phyloP scores from a whole-genome alignment of 2,113 vertebrate genomes.

The Asarcornis scutulata region DNA sequence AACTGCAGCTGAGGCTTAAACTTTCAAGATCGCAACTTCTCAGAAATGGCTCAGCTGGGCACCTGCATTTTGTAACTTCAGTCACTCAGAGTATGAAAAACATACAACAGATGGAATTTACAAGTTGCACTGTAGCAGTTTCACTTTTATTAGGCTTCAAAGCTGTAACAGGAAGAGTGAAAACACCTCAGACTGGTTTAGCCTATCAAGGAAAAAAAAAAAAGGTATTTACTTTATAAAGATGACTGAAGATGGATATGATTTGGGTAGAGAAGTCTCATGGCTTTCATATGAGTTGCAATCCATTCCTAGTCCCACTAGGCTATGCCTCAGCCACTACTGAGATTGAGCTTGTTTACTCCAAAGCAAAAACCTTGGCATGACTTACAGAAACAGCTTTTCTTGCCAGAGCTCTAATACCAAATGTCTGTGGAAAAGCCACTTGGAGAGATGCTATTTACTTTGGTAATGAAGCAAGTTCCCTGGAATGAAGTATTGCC shows the following conservation, averaged over 20 bases:
- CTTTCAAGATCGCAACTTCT: not conserved
- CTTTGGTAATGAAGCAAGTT: conserved; percentile 38
- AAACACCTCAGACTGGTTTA: not conserved
- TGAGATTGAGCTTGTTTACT: conserved; percentile 47
- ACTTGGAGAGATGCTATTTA: conserved; percentile 25
- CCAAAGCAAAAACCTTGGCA: conserved; percentile 55
- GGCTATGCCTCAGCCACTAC: not conserved
- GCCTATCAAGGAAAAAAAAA: not conserved
- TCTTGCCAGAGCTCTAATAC: conserved; percentile 25
- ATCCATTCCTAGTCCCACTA: not conserved
- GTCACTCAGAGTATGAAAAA: not conserved
- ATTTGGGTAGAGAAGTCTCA: not conserved
- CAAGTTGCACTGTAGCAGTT: not conserved
- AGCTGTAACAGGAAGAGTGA: not conserved
- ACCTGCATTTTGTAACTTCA: not conserved
- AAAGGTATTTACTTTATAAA: not conserved
- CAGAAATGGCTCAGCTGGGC: not conserved
- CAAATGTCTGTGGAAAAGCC: conserved; percentile 32
- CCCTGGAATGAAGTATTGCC: conserved; percentile 43
- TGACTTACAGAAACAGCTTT: conserved; percentile 35
- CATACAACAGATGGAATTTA: not conserved
- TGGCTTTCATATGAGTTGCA: not conserved
- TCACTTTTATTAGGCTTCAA: not conserved
- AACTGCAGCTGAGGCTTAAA: not conserved
- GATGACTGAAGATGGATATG: not conserved